Conservation (phyloP, 2,888 invertebrate species). For the Drosophila seclusa region DNA sequence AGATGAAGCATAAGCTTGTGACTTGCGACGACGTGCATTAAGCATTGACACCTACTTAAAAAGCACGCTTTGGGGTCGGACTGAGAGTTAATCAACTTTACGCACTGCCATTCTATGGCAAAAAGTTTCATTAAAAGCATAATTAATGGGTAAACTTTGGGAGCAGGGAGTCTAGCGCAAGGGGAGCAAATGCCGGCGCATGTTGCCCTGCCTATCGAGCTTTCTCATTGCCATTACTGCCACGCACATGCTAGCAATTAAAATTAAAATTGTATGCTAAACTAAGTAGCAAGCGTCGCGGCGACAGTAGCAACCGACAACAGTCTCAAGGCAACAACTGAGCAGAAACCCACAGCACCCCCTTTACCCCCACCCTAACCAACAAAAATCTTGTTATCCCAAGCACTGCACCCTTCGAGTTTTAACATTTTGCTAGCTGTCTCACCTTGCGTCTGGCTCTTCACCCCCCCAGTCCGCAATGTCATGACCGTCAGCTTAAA, state of each 20-base stretch:
- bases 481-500: constrained; percentile 49
- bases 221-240: constrained; percentile 53
- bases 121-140: constrained; percentile 80
- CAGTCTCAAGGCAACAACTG: constrained; percentile 30
- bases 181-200: constrained; percentile 12
- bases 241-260: constrained; percentile 80
- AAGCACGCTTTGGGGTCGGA: constrained; percentile 5
- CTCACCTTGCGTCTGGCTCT: not conserved
- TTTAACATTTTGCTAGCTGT: constrained; percentile 6
- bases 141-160: constrained; percentile 65
- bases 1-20: constrained; percentile 8
- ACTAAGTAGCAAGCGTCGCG: constrained; percentile 72
- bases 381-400: not conserved
- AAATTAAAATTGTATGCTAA: constrained; percentile 80
- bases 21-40: constrained; percentile 56
- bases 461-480: constrained; percentile 7
- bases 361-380: not conserved
- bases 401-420: not conserved
- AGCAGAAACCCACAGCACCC: constrained; percentile 1
- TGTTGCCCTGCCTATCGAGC: constrained; percentile 38
- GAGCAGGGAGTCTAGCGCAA: not conserved
- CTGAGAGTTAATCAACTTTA: constrained; percentile 76
- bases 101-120: constrained; percentile 68
- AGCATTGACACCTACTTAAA: constrained; percentile 68
- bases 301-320: constrained; percentile 23